Conservation (phyloP, 2,797 vertebrate species). For the Sus cebifrons region DNA sequence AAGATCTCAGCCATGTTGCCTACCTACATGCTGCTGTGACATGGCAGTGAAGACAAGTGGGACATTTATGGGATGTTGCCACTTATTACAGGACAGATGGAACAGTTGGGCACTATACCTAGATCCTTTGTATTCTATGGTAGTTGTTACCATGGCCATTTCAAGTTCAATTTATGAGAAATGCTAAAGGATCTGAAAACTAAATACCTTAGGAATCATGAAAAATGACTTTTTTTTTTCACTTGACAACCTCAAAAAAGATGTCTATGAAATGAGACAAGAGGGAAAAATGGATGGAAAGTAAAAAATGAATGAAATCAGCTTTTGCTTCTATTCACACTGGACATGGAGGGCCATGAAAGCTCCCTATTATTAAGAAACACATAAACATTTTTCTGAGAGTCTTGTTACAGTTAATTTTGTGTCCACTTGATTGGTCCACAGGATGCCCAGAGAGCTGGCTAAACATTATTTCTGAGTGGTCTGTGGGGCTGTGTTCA, state of each 20-base stretch:
- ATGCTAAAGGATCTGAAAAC: slow-evolving; percentile 62
- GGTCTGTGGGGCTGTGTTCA: neutral
- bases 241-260: slow-evolving; percentile 1
- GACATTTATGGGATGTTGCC: neutral
- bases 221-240: slow-evolving; percentile 22
- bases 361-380: slow-evolving; percentile 58
- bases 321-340: neutral
- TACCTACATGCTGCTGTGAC: neutral
- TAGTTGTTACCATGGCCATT: slow-evolving; percentile 31
- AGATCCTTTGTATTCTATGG: neutral
- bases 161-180: slow-evolving; percentile 56
- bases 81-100: slow-evolving; percentile 14
- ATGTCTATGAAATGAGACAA: slow-evolving; percentile 8
- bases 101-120: neutral
- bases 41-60: neutral
- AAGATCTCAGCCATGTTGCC: slow-evolving; percentile 11
- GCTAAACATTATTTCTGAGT: neutral
- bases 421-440: neutral
- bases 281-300: neutral
- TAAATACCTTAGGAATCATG: slow-evolving; percentile 47
- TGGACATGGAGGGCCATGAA: neutral
- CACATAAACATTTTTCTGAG: slow-evolving; percentile 60
- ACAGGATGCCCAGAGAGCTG: neutral
- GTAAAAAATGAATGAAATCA: slow-evolving; percentile 1
- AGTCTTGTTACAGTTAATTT: slow-evolving; percentile 65